Base-by-base conservation (phyloP, 1,140 invertebrate species). In the Drosophila yakuba region DNA sequence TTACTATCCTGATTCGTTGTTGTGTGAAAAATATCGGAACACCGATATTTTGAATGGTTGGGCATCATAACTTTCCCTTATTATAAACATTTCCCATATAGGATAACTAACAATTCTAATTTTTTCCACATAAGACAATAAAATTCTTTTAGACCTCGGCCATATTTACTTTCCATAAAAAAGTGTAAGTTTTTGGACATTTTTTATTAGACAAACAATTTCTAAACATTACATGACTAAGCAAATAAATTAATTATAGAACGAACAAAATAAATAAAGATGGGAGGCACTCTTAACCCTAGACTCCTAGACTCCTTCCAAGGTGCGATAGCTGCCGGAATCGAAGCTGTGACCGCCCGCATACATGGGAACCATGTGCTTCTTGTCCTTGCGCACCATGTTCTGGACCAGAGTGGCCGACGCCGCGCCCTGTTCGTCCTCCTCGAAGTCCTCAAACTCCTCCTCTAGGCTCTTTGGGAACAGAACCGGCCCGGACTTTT, bases 311-410 rank as follows among this genome's bases (percentile, higher is more conserved):
- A 78, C 78, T 1, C 83, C 83, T 5, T 78, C 41, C 52, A 88
- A 47, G 52, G 63, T 66, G 25, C 76, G 56, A 14, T 80, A 74
- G 62, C 54, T 80, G 20, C 36, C 56, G 15, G 58, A 41, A 20
- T 78, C 35, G n/a, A 89, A 83, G n/a, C 60, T 62, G 36, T 89
- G 85, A 0, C 73, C 85, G 3, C 74, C 51, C 3, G 91, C 91
- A 45, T 92, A 92, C 86, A 91, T 89, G 47, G 91, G 85, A 28
- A 82, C 57, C 73, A 92, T 79, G 45, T 92, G 89, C 57, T 92
- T 78, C 28, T 92, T 92, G 50, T 92, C 91, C 20, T 74, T 78
- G 6, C 63, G 60, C n/a, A 91, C 75, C 91, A 92, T 92, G 11
- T 88, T 83, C 45, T 92, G 77, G 14, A 92, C 82, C 25, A 92